Evolutionary conservation across 1,140 invertebrate genomes (phyloP), one percentile per base, ranked within the genome.

Genomic region (Bombus picipes): DNA sequence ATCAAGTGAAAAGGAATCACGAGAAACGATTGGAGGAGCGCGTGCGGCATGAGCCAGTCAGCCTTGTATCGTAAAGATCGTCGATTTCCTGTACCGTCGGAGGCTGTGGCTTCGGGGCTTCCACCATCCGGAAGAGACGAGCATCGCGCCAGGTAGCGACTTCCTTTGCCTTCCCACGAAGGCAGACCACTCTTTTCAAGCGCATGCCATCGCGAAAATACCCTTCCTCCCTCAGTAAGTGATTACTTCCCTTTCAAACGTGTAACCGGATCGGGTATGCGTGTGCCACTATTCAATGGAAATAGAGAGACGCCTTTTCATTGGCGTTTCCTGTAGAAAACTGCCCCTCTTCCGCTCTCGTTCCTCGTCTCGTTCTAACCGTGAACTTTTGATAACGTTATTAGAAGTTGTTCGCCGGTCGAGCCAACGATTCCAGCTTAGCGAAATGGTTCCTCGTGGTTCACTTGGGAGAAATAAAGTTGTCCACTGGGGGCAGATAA

Each of bases 241-340:
- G 85, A 87, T 87, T 87, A 83, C 85, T 78, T 78, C 85, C 81
- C 74, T 87, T 87, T 87, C 81, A 77, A 70, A 78, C 81, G 81
- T 70, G 85, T 84, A 84, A 83, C 83, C 75, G 73, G 81, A 87
- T 78, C 74, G 62, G 39, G 66, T 71, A 83, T 68, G 85, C 85
- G 85, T 82, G 73, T 28, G 57, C 80, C 53, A 25, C 28, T 78
- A 71, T 86, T 85, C 71, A 85, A 53, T 34, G 79, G 32, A 28
- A 32, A n/a, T 22, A 41, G 32, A 72, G 41, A 72, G 32, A 39
- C 68, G 70, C 72, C 72, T 83, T 86, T 86, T 86, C 85, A 86
- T 83, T 37, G 85, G 15, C 65, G 66, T 77, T 86, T 72, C 41
- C 62, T 62, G 28, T 70, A 41, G 71, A 75, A 85, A 81, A 74